Evolutionary conservation across 2,113 vertebrate genomes (phyloP).

Genomic region (Hemiscyllium ocellatum): DNA sequence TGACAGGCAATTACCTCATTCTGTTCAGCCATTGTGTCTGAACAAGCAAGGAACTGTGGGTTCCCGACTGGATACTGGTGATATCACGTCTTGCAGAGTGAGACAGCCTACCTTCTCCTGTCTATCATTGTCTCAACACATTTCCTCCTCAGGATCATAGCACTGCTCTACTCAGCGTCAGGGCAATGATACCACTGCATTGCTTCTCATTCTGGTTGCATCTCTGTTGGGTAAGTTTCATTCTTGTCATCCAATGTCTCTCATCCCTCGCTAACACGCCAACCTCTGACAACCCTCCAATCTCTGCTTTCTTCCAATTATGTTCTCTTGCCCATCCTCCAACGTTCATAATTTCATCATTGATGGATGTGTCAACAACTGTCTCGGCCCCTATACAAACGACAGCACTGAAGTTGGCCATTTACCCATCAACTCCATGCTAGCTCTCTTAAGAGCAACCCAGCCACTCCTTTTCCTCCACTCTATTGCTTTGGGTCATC

Average conservation of each 20-base stretch:
- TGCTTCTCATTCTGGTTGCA: background rate
- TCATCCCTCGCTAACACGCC: background rate
- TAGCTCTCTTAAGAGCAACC: too few relatives aligned
- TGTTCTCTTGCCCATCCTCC: background rate
- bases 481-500: background rate
- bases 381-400: too few relatives aligned
- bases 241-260: background rate
- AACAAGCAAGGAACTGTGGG: background rate
- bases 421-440: too few relatives aligned
- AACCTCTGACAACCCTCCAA: background rate
- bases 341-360: background rate
- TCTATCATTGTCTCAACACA: background rate
- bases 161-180: background rate
- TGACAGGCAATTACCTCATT: background rate
- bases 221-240: background rate
- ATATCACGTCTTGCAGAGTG: background rate
- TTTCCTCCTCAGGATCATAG: background rate
- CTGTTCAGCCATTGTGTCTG: constrained; percentile 9
- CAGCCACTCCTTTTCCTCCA: too few relatives aligned
- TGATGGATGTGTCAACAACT: background rate
- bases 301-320: background rate
- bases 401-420: too few relatives aligned
- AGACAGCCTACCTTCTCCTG: background rate
- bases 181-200: background rate
- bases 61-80: background rate